phyloP scores from a whole-genome alignment of 2,113 vertebrate species.

The Pitta sordida region DNA sequence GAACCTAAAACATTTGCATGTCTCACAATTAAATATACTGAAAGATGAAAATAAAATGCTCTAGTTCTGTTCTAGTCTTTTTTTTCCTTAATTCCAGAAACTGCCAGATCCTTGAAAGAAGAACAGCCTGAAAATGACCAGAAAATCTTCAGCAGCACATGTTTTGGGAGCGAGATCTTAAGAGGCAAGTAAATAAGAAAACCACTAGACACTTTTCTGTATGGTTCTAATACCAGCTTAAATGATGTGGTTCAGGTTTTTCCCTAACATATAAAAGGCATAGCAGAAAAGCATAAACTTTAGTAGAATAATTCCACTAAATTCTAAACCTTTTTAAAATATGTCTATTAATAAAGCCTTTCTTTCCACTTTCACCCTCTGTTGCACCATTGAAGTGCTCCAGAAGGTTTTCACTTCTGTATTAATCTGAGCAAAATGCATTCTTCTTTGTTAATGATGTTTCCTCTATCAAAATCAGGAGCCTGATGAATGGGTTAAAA shows the following conservation, averaged over 20 bases:
- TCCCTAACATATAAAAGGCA: not conserved
- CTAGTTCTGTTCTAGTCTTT: not conserved
- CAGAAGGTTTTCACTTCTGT: not conserved
- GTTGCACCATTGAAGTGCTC: not conserved
- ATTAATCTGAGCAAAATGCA: not conserved
- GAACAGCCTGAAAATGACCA: not conserved
- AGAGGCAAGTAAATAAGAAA: not conserved
- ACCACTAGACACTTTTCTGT: not conserved
- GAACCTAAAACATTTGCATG: not conserved
- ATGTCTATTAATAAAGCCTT: not conserved
- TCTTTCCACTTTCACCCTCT: not conserved
- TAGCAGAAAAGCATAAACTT: not conserved
- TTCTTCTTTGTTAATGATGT: not conserved
- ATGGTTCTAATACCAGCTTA: not conserved
- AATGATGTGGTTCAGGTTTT: not conserved
- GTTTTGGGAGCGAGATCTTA: not conserved
- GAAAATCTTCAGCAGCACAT: not conserved
- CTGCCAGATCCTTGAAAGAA: not conserved
- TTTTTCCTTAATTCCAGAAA: not conserved
- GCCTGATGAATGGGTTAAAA: not conserved
- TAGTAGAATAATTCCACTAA: not conserved
- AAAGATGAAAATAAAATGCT: not conserved
- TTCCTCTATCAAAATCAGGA: not conserved
- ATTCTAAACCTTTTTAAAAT: not conserved
- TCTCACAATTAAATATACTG: not conserved